Conservation (phyloP, 2,888 invertebrate genomes). For the Eupithecia subfuscata region DNA sequence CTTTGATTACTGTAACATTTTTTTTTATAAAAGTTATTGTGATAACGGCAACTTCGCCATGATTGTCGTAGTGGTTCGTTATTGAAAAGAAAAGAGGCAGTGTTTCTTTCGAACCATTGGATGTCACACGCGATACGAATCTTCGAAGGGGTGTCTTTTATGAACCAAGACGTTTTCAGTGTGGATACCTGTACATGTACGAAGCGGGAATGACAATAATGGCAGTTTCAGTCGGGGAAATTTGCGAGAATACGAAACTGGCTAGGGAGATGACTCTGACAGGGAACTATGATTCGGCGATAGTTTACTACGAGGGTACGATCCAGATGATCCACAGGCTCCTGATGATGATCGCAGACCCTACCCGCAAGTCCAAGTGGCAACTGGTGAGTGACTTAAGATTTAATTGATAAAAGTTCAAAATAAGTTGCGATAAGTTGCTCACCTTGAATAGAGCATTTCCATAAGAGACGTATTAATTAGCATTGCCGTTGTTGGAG, state of each 20-base stretch:
- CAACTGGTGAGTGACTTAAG: conserved; percentile 87
- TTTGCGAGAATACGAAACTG: conserved; percentile 97
- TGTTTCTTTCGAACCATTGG: conserved; percentile 66
- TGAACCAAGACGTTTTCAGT: conserved; percentile 62
- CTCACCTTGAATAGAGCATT: conserved; percentile 74
- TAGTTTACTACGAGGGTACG: conserved; percentile 96
- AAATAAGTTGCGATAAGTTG: conserved; percentile 44
- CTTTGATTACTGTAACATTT: conserved; percentile 50
- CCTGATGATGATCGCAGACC: conserved; percentile 91
- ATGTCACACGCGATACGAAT: conserved; percentile 70
- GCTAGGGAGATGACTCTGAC: conserved; percentile 97
- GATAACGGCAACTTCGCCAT: conserved; percentile 51
- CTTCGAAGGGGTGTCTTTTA: conserved; percentile 60
- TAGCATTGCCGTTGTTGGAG: conserved; percentile 62
- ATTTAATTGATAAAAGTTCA: conserved; percentile 43
- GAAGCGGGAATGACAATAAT: conserved; percentile 89
- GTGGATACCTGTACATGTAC: conserved; percentile 75
- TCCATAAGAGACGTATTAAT: conserved; percentile 75
- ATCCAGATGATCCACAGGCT: conserved; percentile 95
- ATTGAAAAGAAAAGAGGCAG: conserved; percentile 68
- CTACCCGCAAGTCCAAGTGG: conserved; percentile 94
- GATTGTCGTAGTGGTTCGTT: conserved; percentile 54
- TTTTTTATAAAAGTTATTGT: conserved; percentile 44
- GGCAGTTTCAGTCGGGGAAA: conserved; percentile 95
- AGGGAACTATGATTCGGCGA: conserved; percentile 97